These are phyloP conservation scores for Vidua macroura DNA, from an alignment of 2,113 vertebrate genomes.

Conservation along the genomic window DNA sequence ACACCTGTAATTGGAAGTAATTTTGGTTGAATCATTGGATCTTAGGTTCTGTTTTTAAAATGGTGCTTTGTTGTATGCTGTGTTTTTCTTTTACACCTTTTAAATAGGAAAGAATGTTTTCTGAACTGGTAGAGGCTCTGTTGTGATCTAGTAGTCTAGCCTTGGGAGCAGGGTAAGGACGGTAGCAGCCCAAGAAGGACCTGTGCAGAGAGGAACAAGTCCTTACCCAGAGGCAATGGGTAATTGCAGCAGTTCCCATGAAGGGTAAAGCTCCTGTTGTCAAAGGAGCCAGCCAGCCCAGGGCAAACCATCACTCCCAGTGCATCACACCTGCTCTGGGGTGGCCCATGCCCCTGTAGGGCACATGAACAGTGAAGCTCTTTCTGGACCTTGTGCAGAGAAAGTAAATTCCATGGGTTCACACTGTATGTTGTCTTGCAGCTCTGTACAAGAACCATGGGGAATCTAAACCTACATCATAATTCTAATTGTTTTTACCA, in stretches of 20 bases:
- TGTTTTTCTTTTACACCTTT: neutral
- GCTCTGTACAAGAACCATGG: slow-evolving; percentile 4
- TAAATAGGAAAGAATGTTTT: neutral
- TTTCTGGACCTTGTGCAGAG: neutral
- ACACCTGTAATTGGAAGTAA: neutral
- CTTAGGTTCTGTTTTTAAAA: neutral
- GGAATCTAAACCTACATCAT: slow-evolving; percentile 47
- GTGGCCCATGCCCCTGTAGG: neutral
- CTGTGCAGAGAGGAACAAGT: neutral
- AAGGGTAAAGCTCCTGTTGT: neutral
- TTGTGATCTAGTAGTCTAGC: neutral
- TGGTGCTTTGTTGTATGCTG: neutral
- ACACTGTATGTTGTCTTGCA: neutral
- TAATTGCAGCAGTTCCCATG: neutral
- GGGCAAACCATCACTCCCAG: neutral
- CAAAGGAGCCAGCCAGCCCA: neutral
- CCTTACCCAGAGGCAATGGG: neutral
- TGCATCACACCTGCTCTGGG: neutral
- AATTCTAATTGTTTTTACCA: slow-evolving; percentile 62
- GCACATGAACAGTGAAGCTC: neutral
- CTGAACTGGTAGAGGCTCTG: neutral
- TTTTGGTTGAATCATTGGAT: neutral
- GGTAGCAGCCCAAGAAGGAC: neutral
- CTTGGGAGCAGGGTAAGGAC: neutral
- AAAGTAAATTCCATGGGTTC: neutral